Evolutionary conservation across 2,888 invertebrate genomes (phyloP), one percentile per base, ranked within the genome.

Genomic region (Leptinotarsa juncta): DNA sequence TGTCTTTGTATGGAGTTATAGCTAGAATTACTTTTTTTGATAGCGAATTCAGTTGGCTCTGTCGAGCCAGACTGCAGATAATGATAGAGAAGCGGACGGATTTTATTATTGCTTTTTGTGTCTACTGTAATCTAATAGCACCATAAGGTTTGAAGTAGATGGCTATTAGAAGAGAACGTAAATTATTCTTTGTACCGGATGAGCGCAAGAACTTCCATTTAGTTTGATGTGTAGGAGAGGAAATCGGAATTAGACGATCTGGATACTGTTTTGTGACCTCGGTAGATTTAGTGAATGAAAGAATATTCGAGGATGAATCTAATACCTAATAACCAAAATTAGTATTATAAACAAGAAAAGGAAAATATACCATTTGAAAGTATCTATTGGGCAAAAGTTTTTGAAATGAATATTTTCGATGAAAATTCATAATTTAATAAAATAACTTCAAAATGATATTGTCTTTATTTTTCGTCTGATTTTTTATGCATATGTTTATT

Each of bases 61-160:
- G 62, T 10, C 26, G 62, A 62, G 65, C 67, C 80, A 79, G 79
- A 79, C 78, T 76, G 71, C 71, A 71, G 79, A 79, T 82, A 82
- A 82, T 82, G 78, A 81, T 79, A 82, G 82, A 80, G 78, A 77
- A 79, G 76, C 77, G 72, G 48, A 55, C 15, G 48, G 73, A 77
- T 73, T 78, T 78, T 78, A 78, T 76, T 78, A 80, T 70, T 75
- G 75, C 76, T 74, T 80, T 79, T 81, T 81, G 76, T 79, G 79
- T 81, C 81, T 81, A 81, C 80, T 75, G 80, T 76, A 79, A 73
- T 75, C 78, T 78, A 76, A 75, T 76, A 76, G 76, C 76, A 76
- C 73, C 76, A 76, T 74, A 78, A 73, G 72, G 73, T 78, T 76
- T 78, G 60, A 50, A 67, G 69, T 76, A 62, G 69, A 75, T 72